A percentile compares a stretch with the other conserved stretches of the same genome.
These are phyloP conservation scores for Camponotus vicinus DNA, from an alignment of 1,140 invertebrate genomes.

Conservation along the genomic window DNA sequence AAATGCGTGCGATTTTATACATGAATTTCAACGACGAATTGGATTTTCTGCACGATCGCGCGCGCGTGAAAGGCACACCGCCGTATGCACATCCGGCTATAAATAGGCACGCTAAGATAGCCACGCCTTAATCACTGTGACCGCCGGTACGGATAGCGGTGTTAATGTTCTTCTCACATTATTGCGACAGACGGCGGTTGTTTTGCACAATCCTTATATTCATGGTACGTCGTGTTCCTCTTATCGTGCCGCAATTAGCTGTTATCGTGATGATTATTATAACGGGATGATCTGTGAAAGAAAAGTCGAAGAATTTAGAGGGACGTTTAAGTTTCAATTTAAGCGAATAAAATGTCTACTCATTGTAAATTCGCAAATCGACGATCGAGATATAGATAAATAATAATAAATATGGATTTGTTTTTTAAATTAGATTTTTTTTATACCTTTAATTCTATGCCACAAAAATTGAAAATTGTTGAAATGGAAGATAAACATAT, in stretches of 20 bases:
- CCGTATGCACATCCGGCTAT: constrained; percentile 42
- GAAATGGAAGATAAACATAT: not conserved
- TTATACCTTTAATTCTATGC: not conserved
- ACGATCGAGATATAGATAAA: not conserved
- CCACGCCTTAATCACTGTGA: constrained; percentile 57
- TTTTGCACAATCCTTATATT: constrained; percentile 33
- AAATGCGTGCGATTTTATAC: not conserved
- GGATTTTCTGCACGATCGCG: constrained; percentile 42
- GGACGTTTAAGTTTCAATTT: not conserved
- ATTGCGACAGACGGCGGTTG: constrained; percentile 32
- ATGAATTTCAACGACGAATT: constrained; percentile 37
- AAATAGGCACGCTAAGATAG: constrained; percentile 56
- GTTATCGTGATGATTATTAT: not conserved
- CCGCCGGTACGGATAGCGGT: constrained; percentile 18
- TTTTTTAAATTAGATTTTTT: not conserved
- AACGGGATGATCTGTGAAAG: not conserved
- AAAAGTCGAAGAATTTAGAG: not conserved
- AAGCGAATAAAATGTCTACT: not conserved
- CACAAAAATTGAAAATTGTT: not conserved
- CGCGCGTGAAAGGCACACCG: constrained; percentile 36
- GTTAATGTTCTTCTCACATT: constrained; percentile 18
- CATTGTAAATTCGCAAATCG: not conserved
- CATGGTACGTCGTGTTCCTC: not conserved
- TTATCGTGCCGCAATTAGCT: not conserved
- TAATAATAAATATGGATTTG: not conserved